phyloP scores from a whole-genome alignment of 2,113 vertebrate species.

The Mobula birostris region DNA sequence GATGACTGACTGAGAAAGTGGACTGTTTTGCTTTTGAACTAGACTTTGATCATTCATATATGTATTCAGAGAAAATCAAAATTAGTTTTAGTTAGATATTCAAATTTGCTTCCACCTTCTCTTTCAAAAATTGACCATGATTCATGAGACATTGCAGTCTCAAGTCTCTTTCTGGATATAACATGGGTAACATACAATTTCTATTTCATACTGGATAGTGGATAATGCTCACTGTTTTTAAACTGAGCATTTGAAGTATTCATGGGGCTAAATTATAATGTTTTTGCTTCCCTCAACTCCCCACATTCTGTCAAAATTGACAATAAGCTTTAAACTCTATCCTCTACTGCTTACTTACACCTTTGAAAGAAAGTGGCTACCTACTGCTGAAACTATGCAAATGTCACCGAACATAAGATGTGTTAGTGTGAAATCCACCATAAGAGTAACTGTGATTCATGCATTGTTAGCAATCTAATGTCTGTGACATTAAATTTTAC shows the following conservation, averaged over 20 bases:
- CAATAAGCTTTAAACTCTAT: neutral
- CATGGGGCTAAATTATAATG: neutral
- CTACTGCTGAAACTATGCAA: neutral
- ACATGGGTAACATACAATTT: neutral
- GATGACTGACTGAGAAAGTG: neutral
- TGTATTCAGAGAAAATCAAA: neutral
- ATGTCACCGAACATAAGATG: neutral
- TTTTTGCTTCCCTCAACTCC: neutral
- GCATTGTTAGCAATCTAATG: neutral
- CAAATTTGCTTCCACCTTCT: too few species aligned
- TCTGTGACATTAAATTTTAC: neutral
- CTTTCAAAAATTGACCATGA: too few species aligned
- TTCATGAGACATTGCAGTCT: neutral
- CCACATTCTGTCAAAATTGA: neutral
- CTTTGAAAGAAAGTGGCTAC: neutral
- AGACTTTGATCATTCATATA: neutral
- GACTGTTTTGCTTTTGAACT: neutral
- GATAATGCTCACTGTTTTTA: neutral
- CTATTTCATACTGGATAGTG: neutral
- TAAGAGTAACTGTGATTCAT: neutral
- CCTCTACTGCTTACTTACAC: neutral
- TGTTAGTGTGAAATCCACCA: neutral
- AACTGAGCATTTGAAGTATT: neutral
- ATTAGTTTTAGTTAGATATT: neutral
- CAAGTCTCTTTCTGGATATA: neutral